Percentiles rank a stretch among this genome's conserved stretches.
Conservation (phyloP, 2,113 vertebrate genomes). For the Festucalex cinctus region DNA sequence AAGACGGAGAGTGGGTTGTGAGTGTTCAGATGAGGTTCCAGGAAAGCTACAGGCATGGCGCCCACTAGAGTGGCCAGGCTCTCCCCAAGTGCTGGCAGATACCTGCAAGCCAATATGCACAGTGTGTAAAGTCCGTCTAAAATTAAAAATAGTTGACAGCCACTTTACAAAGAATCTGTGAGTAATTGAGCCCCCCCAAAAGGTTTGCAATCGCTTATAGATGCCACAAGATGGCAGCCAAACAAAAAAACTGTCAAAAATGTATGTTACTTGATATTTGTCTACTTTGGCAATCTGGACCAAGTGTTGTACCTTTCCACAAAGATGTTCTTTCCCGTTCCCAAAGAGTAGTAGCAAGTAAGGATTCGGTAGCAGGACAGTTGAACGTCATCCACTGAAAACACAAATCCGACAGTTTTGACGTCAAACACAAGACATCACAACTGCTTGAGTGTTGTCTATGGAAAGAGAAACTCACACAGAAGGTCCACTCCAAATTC, state of each 20-base stretch:
- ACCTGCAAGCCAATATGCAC: slow-evolving; percentile 66
- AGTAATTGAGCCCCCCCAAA: too few species aligned
- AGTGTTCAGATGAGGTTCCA: slow-evolving; percentile 87
- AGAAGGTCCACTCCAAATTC: slow-evolving; percentile 87
- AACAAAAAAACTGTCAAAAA: not conserved
- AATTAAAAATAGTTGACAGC: not conserved
- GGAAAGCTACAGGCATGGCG: slow-evolving; percentile 94
- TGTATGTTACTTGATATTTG: not conserved
- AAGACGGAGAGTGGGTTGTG: slow-evolving; percentile 91
- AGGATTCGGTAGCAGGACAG: slow-evolving; percentile 93
- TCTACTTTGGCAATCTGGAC: not conserved
- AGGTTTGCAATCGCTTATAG: too few species aligned
- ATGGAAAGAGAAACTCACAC: slow-evolving; percentile 73
- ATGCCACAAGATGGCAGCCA: too few species aligned
- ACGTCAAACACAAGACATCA: not conserved
- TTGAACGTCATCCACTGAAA: slow-evolving; percentile 92
- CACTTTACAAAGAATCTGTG: too few species aligned
- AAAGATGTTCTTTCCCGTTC: slow-evolving; percentile 91
- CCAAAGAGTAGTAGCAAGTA: slow-evolving; percentile 86
- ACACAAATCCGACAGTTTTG: slow-evolving; percentile 14
- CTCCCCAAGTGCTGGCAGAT: slow-evolving; percentile 90
- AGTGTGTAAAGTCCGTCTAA: not conserved
- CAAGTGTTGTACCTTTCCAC: slow-evolving; percentile 83
- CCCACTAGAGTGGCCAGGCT: slow-evolving; percentile 88
- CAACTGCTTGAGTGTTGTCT: not conserved